These are phyloP conservation scores for Nycticorax nycticorax DNA, from an alignment of 2,113 vertebrate species.

Conservation along the genomic window DNA sequence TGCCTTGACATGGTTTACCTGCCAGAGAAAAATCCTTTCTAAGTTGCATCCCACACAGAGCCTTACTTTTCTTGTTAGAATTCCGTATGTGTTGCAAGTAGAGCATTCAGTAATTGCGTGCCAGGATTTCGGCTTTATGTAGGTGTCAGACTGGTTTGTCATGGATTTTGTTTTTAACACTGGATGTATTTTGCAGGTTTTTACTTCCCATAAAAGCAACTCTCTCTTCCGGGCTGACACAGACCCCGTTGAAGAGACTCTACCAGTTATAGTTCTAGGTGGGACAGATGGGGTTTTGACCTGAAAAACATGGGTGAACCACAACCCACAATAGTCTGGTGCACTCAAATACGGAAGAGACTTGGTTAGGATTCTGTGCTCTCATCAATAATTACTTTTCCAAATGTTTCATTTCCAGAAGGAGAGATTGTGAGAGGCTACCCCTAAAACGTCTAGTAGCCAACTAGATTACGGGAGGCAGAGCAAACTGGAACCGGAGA, in stretches of 20 bases:
- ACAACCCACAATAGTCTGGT: neutral
- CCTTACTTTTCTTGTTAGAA: conserved; percentile 13
- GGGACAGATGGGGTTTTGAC: neutral
- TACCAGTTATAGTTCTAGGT: neutral
- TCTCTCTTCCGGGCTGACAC: neutral
- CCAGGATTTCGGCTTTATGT: conserved; percentile 9
- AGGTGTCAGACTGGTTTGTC: conserved; percentile 39
- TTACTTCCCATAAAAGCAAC: neutral
- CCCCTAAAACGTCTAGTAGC: neutral
- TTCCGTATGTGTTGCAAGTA: neutral
- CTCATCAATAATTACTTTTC: neutral
- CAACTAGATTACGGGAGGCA: accelerated
- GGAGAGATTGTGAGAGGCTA: neutral
- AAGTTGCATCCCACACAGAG: conserved; percentile 33
- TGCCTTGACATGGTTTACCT: conserved; percentile 29
- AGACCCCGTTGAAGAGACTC: neutral
- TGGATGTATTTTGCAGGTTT: neutral
- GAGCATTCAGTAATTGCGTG: neutral
- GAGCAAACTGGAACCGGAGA: neutral
- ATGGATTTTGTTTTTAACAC: neutral
- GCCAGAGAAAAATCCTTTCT: conserved; percentile 13
- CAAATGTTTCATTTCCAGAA: neutral
- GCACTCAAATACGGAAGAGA: neutral
- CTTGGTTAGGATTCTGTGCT: neutral
- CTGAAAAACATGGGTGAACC: neutral